Conservation (phyloP, 2,797 vertebrate genomes). For the Clarias fuscus region DNA sequence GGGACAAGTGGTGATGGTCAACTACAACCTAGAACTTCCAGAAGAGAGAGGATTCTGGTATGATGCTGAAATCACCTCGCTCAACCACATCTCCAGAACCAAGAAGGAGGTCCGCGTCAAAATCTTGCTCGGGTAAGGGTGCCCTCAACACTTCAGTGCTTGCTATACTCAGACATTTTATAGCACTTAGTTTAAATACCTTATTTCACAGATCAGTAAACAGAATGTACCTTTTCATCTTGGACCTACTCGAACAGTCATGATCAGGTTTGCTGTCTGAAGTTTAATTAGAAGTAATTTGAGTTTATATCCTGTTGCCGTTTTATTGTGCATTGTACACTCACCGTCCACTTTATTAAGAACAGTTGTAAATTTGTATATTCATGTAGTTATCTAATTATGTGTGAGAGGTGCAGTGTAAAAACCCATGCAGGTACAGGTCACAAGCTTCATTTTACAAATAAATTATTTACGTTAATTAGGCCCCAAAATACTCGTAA, state of each 20-base stretch:
- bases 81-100: constrained; percentile 92
- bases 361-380: not conserved
- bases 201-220: not conserved
- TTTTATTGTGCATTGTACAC: not conserved
- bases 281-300: not conserved
- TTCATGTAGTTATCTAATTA: not conserved
- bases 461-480: not conserved
- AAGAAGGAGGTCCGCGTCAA: constrained; percentile 94
- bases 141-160: not conserved
- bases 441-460: not conserved
- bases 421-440: not conserved
- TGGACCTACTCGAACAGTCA: not conserved
- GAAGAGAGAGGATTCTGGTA: constrained; percentile 98
- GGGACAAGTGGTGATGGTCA: constrained; percentile 93
- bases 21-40: constrained; percentile 95
- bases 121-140: constrained; percentile 90
- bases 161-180: not conserved
- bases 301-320: not conserved
- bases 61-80: constrained; percentile 87
- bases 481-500: not conserved
- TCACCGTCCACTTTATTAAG: not conserved
- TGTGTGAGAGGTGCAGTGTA: too few species aligned
- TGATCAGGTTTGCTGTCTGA: not conserved
- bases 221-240: not conserved
- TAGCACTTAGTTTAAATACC: not conserved